phyloP scores from a whole-genome alignment of 37 sponge, comb jelly and placozoan genomes.

The Petrosia ficiformis region DNA sequence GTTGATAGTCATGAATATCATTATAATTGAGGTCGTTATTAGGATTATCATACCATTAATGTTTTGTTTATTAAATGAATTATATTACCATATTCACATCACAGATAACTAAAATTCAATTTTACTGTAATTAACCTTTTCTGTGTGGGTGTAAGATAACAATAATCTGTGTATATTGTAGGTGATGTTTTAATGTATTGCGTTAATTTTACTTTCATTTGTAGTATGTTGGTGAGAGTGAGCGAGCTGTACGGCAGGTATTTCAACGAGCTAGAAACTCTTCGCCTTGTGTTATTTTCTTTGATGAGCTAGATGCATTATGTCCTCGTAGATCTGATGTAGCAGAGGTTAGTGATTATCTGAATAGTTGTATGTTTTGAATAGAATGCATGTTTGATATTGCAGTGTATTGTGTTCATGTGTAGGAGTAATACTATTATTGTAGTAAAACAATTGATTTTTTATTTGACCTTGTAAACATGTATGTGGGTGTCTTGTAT shows the following conservation, averaged over 20 bases:
- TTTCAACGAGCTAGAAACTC: constrained; percentile 94
- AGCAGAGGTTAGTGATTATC: constrained; percentile 61
- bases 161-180: background rate
- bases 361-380: background rate
- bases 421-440: too few relatives aligned
- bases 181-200: too few relatives aligned
- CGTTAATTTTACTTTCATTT: background rate
- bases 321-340: constrained; percentile 86
- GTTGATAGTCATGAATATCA: too few relatives aligned
- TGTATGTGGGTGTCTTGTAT: too few relatives aligned
- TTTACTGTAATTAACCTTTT: background rate
- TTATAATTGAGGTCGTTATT: background rate
- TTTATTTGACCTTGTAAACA: too few relatives aligned
- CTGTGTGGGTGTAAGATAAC: background rate
- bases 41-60: too few relatives aligned
- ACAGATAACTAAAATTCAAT: background rate
- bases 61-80: too few relatives aligned
- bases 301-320: constrained; percentile 96
- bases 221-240: constrained; percentile 99
- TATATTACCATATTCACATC: too few relatives aligned
- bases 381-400: background rate
- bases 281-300: constrained; percentile 98
- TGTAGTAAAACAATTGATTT: too few relatives aligned
- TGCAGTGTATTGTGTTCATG: too few relatives aligned
- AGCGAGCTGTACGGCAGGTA: constrained; percentile 95